Percentiles rank a stretch among this genome's conserved stretches.
Evolutionary conservation across 2,797 vertebrate species (phyloP).

Genomic region (Heliangelus exortis): DNA sequence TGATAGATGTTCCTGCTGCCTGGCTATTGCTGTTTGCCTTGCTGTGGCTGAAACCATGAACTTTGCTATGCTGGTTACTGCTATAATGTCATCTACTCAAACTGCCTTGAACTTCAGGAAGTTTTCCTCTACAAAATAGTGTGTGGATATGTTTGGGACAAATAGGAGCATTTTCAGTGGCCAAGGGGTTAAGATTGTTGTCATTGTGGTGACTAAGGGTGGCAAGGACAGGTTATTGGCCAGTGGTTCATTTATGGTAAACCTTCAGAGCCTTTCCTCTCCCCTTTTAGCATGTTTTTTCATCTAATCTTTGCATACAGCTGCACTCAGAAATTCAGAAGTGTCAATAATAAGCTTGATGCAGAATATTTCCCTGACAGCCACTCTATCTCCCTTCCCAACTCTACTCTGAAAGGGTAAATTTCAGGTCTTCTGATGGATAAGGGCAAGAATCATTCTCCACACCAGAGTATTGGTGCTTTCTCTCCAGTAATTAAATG

Average conservation of each 20-base stretch:
- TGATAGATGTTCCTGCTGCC: fast-evolving
- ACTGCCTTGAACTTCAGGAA: neutral
- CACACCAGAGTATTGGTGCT: neutral
- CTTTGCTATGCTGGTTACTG: fast-evolving
- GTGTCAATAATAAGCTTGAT: neutral
- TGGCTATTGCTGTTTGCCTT: neutral
- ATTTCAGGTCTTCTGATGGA: neutral
- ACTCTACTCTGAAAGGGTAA: neutral
- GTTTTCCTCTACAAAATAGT: neutral
- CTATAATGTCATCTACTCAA: neutral
- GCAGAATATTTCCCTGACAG: neutral
- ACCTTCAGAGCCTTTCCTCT: neutral
- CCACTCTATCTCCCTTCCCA: neutral
- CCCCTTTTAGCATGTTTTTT: neutral
- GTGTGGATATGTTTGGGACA: neutral
- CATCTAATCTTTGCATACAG: neutral
- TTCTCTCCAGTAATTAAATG: neutral
- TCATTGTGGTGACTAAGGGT: no score
- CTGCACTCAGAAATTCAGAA: neutral
- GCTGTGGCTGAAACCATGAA: neutral
- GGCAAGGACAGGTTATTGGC: neutral
- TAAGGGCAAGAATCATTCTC: neutral
- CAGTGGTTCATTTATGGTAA: neutral
- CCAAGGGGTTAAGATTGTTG: neutral
- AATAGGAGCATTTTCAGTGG: neutral